Percentiles rank a stretch among this genome's conserved stretches.
Evolutionary conservation across 2,888 invertebrate species (phyloP).

Genomic region (Lottia scabra): DNA sequence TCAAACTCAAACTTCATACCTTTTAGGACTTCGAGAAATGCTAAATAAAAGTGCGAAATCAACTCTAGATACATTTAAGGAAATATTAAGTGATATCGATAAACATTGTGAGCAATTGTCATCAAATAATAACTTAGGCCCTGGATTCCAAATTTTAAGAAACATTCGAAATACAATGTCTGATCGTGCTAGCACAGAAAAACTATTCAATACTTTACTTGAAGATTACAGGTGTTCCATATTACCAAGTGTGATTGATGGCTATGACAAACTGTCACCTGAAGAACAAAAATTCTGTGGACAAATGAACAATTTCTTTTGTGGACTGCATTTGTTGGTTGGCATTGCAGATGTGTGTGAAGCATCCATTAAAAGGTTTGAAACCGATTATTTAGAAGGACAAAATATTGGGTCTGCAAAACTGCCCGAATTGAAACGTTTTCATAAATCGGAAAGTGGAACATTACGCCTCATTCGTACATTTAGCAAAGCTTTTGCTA

Average conservation of each 20-base stretch:
- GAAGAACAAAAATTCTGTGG: slow-evolving; percentile 24
- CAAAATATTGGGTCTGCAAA: not conserved
- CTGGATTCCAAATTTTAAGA: not conserved
- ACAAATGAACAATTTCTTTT: slow-evolving; percentile 36
- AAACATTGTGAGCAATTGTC: not conserved
- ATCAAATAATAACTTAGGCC: not conserved
- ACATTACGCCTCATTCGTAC: slow-evolving; percentile 20
- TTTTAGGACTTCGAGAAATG: slow-evolving; percentile 24
- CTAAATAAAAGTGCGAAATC: slow-evolving; percentile 19
- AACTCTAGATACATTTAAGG: slow-evolving; percentile 21
- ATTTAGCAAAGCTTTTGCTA: slow-evolving; percentile 30
- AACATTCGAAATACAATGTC: slow-evolving; percentile 12
- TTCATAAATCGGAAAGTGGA: slow-evolving; percentile 26
- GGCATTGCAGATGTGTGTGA: slow-evolving; percentile 33
- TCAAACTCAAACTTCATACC: slow-evolving; percentile 11
- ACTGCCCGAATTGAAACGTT: slow-evolving; percentile 19
- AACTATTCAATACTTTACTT: slow-evolving; percentile 28
- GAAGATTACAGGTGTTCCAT: slow-evolving; percentile 26
- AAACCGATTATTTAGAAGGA: slow-evolving; percentile 23
- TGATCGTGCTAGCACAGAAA: slow-evolving; percentile 6
- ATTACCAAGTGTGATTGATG: slow-evolving; percentile 25
- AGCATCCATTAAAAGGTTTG: slow-evolving; percentile 17
- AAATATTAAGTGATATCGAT: slow-evolving; percentile 18
- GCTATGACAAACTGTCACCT: slow-evolving; percentile 24
- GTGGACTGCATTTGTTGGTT: slow-evolving; percentile 34